Evolutionary conservation across 1,140 invertebrate genomes (phyloP).

Genomic region (Drosophila bocqueti): DNA sequence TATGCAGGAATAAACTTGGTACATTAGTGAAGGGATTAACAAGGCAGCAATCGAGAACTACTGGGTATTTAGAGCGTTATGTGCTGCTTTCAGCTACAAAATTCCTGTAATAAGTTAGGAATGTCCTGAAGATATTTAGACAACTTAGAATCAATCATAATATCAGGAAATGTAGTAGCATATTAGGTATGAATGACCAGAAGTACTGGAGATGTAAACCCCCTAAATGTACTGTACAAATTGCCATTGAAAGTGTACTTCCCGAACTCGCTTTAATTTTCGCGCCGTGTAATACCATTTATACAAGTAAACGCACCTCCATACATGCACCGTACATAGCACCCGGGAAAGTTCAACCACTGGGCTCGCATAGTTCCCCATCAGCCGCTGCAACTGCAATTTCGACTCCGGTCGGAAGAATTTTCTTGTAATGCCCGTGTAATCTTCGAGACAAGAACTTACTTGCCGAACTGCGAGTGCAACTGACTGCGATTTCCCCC

Average conservation of each 20-base stretch:
- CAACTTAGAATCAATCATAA: too few relatives aligned
- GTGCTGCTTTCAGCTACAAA: too few relatives aligned
- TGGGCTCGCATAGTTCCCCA: constrained; percentile 52
- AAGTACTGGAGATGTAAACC: not conserved
- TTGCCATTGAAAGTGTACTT: not conserved
- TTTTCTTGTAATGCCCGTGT: constrained; percentile 64
- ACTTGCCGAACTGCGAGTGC: constrained; percentile 28
- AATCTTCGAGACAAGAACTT: constrained; percentile 68
- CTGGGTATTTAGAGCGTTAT: too few relatives aligned
- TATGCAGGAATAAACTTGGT: not conserved
- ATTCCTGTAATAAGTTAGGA: too few relatives aligned
- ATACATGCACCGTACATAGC: not conserved
- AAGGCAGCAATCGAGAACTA: too few relatives aligned
- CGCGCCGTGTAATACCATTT: constrained; percentile 2
- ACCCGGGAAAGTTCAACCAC: constrained; percentile 7
- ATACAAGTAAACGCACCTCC: not conserved
- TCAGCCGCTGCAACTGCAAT: constrained; percentile 50
- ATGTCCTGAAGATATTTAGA: too few relatives aligned
- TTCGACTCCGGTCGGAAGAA: constrained; percentile 29
- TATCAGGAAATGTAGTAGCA: too few relatives aligned
- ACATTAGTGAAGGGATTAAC: not conserved
- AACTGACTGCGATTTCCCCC: constrained; percentile 9
- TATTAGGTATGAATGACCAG: too few relatives aligned
- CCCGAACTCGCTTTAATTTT: not conserved
- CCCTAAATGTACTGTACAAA: not conserved